Evolutionary conservation across 1,140 invertebrate genomes (phyloP), one percentile per base, ranked within the genome.

Genomic region (Myzus persicae): DNA sequence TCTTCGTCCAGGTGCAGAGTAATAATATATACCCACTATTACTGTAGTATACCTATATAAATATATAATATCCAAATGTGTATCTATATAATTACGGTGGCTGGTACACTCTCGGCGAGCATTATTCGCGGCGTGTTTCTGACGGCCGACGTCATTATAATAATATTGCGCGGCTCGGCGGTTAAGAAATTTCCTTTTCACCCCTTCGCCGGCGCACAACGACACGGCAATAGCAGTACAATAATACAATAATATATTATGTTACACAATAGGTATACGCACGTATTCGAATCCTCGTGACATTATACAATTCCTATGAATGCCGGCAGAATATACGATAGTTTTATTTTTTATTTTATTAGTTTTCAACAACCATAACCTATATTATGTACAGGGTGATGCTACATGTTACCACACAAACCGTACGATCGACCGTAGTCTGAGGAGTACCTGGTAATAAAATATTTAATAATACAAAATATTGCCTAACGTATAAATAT

Each of bases 111-210:
- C 24, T 22, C 24, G 54, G 26, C 54, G 26, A 59, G 54, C 54
- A 59, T 38, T 82, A 82, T 87, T 20, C 40, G 42, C 42, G n/a
- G 84, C 18, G 42, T 87, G 84, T 40, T 11, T 84, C 82, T 40
- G 82, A 84, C 24, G 38, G 82, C 82, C 40, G 40, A 26, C 82
- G 40, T 84, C 59, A 76, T 76, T 20, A 76, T 76, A 76, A 76
- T 76, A 76, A 76, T 24, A 85, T 46, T 46, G 84, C 42, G 42
- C n/a, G n/a, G n/a, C 42, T 18, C 40, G 42, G 6, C n/a, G 87
- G n/a, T 36, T 88, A 48, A 88, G 87, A 88, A 46, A 87, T 87
- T 46, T 87, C 44, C 18, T n/a, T 48, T 88, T 48, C 26, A 88
- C 31, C 87, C 87, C 26, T 88, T 88, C 44, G n/a, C 31, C 42